Percentiles rank a stretch among this genome's conserved stretches.
Conservation (phyloP, 2,888 invertebrate species). For the Dolomedes plantarius region DNA sequence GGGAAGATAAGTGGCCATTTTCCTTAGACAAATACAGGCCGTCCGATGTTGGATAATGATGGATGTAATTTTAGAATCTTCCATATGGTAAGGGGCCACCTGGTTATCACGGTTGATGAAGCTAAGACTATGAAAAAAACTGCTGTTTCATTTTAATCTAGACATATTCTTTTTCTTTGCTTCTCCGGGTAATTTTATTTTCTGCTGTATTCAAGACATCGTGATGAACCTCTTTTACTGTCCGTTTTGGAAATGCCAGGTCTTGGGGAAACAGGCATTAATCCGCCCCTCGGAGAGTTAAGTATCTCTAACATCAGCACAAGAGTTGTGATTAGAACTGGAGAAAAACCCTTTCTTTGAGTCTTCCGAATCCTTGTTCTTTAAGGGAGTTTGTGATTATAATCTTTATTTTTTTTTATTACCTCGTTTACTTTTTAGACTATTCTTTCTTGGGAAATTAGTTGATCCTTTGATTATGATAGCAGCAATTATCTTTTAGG, state of each 20-base stretch:
- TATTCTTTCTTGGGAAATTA: no score
- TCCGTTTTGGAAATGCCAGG: background rate
- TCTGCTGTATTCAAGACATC: background rate
- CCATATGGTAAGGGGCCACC: constrained; percentile 5
- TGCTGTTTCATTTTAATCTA: background rate
- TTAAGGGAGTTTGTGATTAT: no score
- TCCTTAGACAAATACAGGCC: constrained; percentile 18
- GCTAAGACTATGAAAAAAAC: background rate
- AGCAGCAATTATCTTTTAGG: no score
- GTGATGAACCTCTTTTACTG: background rate
- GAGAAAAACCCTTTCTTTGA: background rate
- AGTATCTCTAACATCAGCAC: background rate
- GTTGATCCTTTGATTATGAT: no score
- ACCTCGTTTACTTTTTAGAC: no score
- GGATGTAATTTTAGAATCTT: constrained; percentile 1
- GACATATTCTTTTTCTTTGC: background rate
- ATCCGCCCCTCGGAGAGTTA: background rate
- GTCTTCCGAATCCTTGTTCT: background rate
- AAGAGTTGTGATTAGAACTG: background rate
- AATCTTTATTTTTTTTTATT: no score
- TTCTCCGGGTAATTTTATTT: background rate
- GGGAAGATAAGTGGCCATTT: constrained; percentile 4
- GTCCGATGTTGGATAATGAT: constrained; percentile 12
- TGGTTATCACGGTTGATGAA: background rate
- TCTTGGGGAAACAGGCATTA: background rate